A percentile compares a stretch with the other conserved stretches of the same genome.
Conservation (phyloP, 2,797 vertebrate genomes). For the Enteromius thamalakanensis region DNA sequence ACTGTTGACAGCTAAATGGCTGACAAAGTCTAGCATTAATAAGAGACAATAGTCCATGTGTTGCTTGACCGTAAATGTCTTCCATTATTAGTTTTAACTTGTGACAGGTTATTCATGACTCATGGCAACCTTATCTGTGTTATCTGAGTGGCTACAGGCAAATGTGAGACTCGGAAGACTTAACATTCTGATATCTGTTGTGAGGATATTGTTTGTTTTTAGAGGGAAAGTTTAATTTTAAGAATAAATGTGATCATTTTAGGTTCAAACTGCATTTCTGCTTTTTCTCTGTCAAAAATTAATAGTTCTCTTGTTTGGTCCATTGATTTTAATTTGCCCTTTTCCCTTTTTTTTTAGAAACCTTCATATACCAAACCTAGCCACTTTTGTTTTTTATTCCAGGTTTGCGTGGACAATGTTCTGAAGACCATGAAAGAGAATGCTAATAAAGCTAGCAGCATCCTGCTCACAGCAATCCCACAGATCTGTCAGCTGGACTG, state of each 20-base stretch:
- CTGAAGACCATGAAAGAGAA: conserved; percentile 96
- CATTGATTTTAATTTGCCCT: background rate
- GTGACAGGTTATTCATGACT: conserved; percentile 17
- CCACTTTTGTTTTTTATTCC: background rate
- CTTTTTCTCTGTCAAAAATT: background rate
- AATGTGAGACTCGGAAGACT: background rate
- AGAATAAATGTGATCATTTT: background rate
- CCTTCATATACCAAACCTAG: background rate
- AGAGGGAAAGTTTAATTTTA: background rate
- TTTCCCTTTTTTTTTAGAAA: conserved; percentile 1
- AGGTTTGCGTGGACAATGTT: conserved; percentile 97
- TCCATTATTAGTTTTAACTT: conserved; percentile 6
- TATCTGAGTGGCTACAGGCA: background rate
- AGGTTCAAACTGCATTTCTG: background rate
- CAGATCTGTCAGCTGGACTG: conserved; percentile 92
- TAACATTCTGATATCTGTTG: background rate
- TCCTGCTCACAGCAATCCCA: conserved; percentile 92
- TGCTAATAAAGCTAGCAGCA: conserved; percentile 94
- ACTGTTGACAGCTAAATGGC: background rate
- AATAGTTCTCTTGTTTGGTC: background rate
- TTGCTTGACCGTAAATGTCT: conserved; percentile 6
- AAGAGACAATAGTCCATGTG: conserved; percentile 28
- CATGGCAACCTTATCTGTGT: conserved; percentile 1
- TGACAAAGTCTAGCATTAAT: background rate
- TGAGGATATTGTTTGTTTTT: background rate